Percentiles rank a stretch among this genome's conserved stretches.
Conservation (phyloP, 2,888 invertebrate species). For the Hydriomena furcata region DNA sequence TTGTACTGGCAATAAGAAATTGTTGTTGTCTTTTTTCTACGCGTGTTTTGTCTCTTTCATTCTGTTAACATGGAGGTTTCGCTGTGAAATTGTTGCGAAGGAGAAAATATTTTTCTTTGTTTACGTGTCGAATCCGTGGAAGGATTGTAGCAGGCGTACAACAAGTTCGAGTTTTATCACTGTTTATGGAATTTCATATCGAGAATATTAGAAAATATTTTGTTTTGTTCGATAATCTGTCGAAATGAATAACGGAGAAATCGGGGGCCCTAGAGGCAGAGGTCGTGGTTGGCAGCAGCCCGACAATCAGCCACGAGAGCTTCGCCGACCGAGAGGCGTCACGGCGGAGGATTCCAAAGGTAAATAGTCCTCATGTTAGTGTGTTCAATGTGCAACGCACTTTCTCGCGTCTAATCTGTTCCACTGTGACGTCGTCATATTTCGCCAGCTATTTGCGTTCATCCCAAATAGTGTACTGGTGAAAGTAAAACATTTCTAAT, state of each 20-base stretch:
- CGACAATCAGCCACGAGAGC: slow-evolving; percentile 74
- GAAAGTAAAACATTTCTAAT: slow-evolving; percentile 77
- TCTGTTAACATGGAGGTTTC: slow-evolving; percentile 68
- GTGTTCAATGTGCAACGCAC: slow-evolving; percentile 29
- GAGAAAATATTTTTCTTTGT: slow-evolving; percentile 74
- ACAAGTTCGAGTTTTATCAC: slow-evolving; percentile 38
- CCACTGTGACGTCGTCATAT: slow-evolving; percentile 59
- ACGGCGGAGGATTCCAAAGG: slow-evolving; percentile 68
- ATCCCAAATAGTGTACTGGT: slow-evolving; percentile 64
- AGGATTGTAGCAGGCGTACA: slow-evolving; percentile 38
- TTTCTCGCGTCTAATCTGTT: slow-evolving; percentile 49
- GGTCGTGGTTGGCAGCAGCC: slow-evolving; percentile 79
- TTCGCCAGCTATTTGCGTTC: slow-evolving; percentile 56
- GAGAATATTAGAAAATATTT: slow-evolving; percentile 45
- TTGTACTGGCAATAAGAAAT: slow-evolving; percentile 19
- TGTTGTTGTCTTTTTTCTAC: slow-evolving; percentile 31
- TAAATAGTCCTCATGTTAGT: slow-evolving; percentile 35
- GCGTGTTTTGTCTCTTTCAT: slow-evolving; percentile 29
- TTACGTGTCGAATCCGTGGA: slow-evolving; percentile 75
- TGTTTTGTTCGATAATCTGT: slow-evolving; percentile 28
- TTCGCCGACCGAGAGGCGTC: slow-evolving; percentile 69
- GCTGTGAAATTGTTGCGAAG: slow-evolving; percentile 61
- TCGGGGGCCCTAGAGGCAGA: slow-evolving; percentile 77
- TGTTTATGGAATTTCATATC: slow-evolving; percentile 67
- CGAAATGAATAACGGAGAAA: slow-evolving; percentile 82